phyloP scores from a whole-genome alignment of 2,113 vertebrate species.

The Hystrix brachyura region DNA sequence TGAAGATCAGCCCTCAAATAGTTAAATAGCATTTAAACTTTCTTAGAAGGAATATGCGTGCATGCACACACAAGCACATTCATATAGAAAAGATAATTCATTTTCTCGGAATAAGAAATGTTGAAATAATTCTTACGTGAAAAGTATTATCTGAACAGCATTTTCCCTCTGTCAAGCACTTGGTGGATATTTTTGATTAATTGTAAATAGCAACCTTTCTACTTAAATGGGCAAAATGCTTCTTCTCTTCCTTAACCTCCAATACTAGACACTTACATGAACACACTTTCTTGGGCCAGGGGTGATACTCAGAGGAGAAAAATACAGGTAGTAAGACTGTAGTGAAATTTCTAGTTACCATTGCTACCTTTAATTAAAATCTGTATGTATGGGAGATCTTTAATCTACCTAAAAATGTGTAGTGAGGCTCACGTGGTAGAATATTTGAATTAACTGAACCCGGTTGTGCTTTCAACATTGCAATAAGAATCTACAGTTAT shows the following conservation, averaged over 20 bases:
- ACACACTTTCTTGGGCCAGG: neutral
- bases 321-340: conserved; percentile 61
- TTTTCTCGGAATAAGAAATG: conserved; percentile 47
- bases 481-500: neutral
- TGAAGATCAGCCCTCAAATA: conserved; percentile 47
- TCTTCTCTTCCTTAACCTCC: neutral
- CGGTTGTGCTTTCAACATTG: conserved; percentile 41
- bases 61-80: neutral
- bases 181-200: neutral
- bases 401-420: conserved; percentile 77
- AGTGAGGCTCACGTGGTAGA: conserved; percentile 74
- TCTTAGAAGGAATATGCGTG: neutral
- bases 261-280: neutral
- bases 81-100: conserved; percentile 47
- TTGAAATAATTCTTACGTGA: conserved; percentile 13
- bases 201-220: conserved; percentile 49
- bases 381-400: conserved; percentile 71
- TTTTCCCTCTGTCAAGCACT: conserved; percentile 36
- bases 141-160: neutral
- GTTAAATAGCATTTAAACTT: conserved; percentile 51
- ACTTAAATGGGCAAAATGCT: neutral
- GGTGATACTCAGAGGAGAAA: conserved; percentile 50
- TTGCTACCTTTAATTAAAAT: conserved; percentile 82
- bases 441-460: conserved; percentile 78
- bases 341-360: conserved; percentile 84